Percentiles rank a stretch among this genome's conserved stretches.
These are phyloP conservation scores for Apomyelois bistriatella DNA, from an alignment of 2,888 invertebrate genomes.

Conservation along the genomic window DNA sequence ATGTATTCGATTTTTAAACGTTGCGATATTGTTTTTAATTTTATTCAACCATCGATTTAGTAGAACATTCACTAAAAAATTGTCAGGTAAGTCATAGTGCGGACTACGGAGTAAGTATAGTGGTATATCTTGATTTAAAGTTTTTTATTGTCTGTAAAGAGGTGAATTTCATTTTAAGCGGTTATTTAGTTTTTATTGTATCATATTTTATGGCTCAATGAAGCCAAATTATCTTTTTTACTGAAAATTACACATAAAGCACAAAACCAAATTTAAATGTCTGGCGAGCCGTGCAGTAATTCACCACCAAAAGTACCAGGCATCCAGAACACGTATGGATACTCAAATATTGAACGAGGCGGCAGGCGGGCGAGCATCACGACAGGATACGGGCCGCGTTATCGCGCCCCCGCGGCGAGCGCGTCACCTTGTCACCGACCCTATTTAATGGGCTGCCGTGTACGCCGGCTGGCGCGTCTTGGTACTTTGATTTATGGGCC, in stretches of 20 bases:
- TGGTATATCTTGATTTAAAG: too few species aligned
- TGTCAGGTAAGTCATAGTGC: too few species aligned
- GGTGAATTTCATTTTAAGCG: too few species aligned
- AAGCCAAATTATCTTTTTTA: not conserved
- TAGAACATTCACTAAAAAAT: too few species aligned
- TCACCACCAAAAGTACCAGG: conserved; percentile 48
- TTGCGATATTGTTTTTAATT: too few species aligned
- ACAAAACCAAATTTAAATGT: conserved; percentile 11
- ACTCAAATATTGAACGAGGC: conserved; percentile 51
- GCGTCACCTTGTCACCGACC: conserved; percentile 76
- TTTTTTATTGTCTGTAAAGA: too few species aligned
- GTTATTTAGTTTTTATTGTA: too few species aligned
- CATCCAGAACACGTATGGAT: conserved; percentile 45
- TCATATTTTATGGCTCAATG: too few species aligned
- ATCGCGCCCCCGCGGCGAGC: conserved; percentile 63
- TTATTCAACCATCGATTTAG: too few species aligned
- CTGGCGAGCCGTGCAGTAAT: conserved; percentile 46
- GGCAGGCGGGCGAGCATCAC: conserved; percentile 51
- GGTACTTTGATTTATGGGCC: conserved; percentile 54
- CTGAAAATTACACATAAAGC: too few species aligned
- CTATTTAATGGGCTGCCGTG: conserved; percentile 71
- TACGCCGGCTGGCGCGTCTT: conserved; percentile 48
- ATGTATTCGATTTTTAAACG: too few species aligned
- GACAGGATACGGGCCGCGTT: conserved; percentile 65
- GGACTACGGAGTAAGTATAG: too few species aligned